Evolutionary conservation across 2,797 vertebrate species (phyloP).

Genomic region (Sebastolobus alascanus): DNA sequence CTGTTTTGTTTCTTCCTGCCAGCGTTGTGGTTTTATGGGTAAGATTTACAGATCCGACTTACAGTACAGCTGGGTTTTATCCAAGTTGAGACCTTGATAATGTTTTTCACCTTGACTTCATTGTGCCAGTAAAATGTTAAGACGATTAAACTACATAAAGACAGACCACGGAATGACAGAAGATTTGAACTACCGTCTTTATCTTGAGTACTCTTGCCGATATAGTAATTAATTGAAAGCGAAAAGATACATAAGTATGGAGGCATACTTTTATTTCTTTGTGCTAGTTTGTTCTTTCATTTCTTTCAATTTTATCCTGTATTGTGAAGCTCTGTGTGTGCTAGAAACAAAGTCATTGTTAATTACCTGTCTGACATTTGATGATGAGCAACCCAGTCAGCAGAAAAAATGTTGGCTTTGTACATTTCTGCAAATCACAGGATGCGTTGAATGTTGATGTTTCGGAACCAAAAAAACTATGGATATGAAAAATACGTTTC

Average conservation of each 20-base stretch:
- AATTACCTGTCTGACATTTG: background rate
- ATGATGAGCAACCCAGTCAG: background rate
- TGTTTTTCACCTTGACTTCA: background rate
- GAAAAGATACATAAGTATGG: background rate
- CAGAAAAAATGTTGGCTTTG: background rate
- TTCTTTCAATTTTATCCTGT: background rate
- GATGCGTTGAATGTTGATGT: background rate
- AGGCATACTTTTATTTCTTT: background rate
- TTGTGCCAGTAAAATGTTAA: background rate
- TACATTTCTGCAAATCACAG: background rate
- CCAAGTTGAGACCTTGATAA: background rate
- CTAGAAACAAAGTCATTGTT: background rate
- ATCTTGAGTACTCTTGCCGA: background rate
- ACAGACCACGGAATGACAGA: background rate
- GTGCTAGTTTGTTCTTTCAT: background rate
- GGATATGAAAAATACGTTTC: too few relatives aligned
- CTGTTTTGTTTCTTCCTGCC: background rate
- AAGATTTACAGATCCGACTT: background rate
- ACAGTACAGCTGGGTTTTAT: background rate
- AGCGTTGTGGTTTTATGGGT: background rate
- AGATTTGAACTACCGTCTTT: background rate
- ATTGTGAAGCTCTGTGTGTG: background rate
- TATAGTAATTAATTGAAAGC: background rate
- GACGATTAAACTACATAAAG: background rate
- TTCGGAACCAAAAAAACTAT: background rate